These are phyloP conservation scores for Hycleus cichorii DNA, from an alignment of 1,140 invertebrate genomes.

Conservation along the genomic window DNA sequence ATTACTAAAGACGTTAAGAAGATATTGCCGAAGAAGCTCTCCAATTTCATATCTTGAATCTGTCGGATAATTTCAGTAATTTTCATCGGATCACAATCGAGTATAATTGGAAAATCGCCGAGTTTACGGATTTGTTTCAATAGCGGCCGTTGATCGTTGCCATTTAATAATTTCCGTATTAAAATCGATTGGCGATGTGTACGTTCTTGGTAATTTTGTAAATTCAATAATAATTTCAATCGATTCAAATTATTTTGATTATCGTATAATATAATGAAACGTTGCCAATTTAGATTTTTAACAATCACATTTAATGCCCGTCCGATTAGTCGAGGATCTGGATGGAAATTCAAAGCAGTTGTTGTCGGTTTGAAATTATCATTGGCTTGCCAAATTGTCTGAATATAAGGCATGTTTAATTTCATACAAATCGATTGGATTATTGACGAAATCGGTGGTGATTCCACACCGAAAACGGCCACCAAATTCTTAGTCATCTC, in stretches of 20 bases:
- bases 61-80: neutral
- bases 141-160: neutral
- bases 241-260: neutral
- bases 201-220: neutral
- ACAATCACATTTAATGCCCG: neutral
- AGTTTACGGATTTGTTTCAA: neutral
- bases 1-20: neutral
- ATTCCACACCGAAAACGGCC: neutral
- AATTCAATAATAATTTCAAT: neutral
- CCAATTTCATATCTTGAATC: neutral
- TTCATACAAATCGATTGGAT: neutral
- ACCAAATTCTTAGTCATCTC: neutral
- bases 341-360: neutral
- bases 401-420: neutral
- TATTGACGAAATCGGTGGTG: neutral
- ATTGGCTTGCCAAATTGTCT: neutral
- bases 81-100: neutral
- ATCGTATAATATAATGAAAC: neutral
- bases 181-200: neutral
- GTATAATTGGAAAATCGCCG: neutral
- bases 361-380: neutral
- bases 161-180: neutral
- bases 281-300: constrained; percentile 1
- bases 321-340: neutral
- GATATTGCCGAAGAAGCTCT: neutral